Evolutionary conservation across 1,140 invertebrate genomes (phyloP), one percentile per base, ranked within the genome.

Genomic region (Drosophila auraria): DNA sequence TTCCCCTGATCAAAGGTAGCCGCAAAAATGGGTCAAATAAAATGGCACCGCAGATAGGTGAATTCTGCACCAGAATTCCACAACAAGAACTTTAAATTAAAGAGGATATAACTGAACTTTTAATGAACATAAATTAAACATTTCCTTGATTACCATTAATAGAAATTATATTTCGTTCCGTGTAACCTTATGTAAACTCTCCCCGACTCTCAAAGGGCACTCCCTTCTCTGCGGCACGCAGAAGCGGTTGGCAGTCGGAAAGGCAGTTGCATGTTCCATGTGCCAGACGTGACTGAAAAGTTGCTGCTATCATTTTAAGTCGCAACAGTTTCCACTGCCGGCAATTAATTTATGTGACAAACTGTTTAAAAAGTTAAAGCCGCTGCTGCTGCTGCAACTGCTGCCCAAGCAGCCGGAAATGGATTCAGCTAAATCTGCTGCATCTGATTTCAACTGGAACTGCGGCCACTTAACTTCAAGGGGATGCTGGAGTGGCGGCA

Each of bases 201-300:
- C n/a, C 45, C 5, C 14, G 1, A 15, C 40, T 27, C 2, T 14
- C 6, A 56, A 25, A 11, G 20, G 54, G 14, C 14, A 11, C 36
- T 49, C 40, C 40, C 30, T n/a, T n/a, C 30, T 27, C n/a, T 5
- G 33, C 9, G 25, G 23, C 61, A 30, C 23, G 12, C 49, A 20
- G 11, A 36, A 20, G 14, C 12, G 27, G 27, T 6, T 30, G 25
- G 25, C 23, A 36, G 23, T 14, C 25, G 6, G 38, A 11, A 42
- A n/a, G 76, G 40, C 44, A 53, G 70, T 73, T 59, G 23, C 63
- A 78, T 69, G 64, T 62, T 63, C 40, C 76, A 71, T 71, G 76
- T 71, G 75, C 25, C 80, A 82, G 68, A 82, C 74, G 75, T 83
- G 68, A 83, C 80, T 83, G 69, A 83, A 83, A 82, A 82, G 68